phyloP scores from a whole-genome alignment of 2,888 invertebrate species.

The Geophilus truncorum region DNA sequence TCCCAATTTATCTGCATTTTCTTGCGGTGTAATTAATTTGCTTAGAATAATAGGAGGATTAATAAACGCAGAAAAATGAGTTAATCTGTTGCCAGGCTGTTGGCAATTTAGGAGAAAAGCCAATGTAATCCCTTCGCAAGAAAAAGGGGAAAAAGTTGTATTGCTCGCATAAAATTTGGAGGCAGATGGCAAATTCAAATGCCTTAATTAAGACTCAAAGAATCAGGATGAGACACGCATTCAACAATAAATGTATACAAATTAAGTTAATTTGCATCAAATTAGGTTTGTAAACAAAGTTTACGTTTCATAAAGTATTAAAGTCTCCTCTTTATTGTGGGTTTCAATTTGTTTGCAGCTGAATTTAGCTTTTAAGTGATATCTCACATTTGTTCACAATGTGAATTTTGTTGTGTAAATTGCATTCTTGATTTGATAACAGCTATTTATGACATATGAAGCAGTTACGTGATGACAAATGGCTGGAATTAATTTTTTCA shows the following conservation, averaged over 20 bases:
- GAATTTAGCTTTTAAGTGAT: not conserved
- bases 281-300: not conserved
- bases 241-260: not conserved
- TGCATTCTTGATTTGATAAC: not conserved
- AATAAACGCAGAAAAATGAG: not conserved
- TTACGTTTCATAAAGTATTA: not conserved
- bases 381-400: no score
- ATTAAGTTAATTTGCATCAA: not conserved
- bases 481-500: no score
- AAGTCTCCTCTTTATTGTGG: not conserved
- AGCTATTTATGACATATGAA: not conserved
- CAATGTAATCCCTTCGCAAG: not conserved
- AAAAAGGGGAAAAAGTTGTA: not conserved
- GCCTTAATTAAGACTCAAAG: slow-evolving; percentile 13
- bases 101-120: slow-evolving; percentile 6
- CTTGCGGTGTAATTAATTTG: not conserved
- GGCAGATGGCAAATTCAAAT: slow-evolving; percentile 16
- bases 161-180: slow-evolving; percentile 5
- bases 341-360: not conserved
- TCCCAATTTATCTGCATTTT: not conserved
- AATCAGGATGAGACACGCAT: not conserved
- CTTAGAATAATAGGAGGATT: not conserved
- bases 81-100: not conserved
- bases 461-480: no score
- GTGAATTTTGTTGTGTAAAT: no score